A percentile compares a stretch with the other conserved stretches of the same genome.
phyloP scores from a whole-genome alignment of 2,113 vertebrate species.

The Baryphthengus martii region DNA sequence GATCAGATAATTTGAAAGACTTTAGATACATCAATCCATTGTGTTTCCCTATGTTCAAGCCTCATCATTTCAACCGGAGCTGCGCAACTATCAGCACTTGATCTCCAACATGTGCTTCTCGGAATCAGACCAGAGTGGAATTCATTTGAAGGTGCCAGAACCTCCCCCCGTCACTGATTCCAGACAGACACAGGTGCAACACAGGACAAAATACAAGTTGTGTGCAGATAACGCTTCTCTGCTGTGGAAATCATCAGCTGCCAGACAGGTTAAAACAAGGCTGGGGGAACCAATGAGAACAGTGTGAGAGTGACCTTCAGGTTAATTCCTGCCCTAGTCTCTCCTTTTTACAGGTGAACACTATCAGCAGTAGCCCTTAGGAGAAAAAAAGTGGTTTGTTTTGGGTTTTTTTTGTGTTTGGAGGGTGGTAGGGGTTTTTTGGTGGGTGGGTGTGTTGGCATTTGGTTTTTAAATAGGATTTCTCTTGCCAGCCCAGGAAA shows the following conservation, averaged over 20 bases:
- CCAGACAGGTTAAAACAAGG: background rate
- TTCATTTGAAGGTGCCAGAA: background rate
- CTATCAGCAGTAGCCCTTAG: background rate
- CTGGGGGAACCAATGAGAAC: background rate
- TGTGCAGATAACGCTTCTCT: background rate
- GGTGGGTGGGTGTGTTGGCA: too few relatives aligned
- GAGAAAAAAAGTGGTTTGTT: background rate
- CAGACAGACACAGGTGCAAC: background rate
- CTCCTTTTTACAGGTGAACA: background rate
- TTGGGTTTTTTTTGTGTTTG: background rate
- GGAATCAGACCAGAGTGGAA: background rate
- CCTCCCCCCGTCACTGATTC: background rate
- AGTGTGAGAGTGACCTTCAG: background rate
- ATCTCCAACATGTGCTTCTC: background rate
- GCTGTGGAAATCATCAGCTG: background rate
- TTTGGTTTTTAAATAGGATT: background rate
- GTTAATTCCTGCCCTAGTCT: background rate
- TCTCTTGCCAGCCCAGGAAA: background rate
- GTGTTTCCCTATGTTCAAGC: accelerated
- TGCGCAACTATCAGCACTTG: background rate
- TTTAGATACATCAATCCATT: background rate
- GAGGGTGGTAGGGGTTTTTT: background rate
- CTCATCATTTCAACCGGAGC: background rate
- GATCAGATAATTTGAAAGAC: background rate
- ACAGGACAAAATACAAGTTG: background rate